Conservation (phyloP, 2,113 vertebrate species). For the Amia ocellicauda region DNA sequence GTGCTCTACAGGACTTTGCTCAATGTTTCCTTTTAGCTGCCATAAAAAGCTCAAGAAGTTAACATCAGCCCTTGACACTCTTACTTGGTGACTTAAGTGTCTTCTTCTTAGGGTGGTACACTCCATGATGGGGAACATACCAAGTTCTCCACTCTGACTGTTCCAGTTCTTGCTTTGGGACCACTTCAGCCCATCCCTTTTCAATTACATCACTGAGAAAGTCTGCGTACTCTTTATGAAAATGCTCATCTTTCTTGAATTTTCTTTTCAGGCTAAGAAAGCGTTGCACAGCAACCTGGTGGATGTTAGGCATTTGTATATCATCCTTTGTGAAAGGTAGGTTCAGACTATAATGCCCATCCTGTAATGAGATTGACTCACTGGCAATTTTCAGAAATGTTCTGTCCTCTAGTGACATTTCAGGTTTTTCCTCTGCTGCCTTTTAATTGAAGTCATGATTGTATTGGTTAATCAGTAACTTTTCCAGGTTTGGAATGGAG, state of each 20-base stretch:
- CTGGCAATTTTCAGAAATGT: too few relatives aligned
- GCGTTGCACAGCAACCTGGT: slow-evolving; percentile 10
- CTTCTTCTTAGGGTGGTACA: slow-evolving; percentile 14
- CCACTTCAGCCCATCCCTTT: slow-evolving; percentile 13
- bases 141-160: neutral
- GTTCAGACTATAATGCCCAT: slow-evolving; percentile 22
- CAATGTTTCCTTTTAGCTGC: slow-evolving; percentile 17
- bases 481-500: slow-evolving; percentile 16
- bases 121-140: slow-evolving; percentile 17
- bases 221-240: slow-evolving; percentile 15
- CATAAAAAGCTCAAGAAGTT: slow-evolving; percentile 26
- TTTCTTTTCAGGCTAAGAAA: slow-evolving; percentile 11
- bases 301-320: slow-evolving; percentile 13
- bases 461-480: too few relatives aligned
- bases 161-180: neutral
- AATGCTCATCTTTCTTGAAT: too few relatives aligned
- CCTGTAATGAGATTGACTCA: neutral
- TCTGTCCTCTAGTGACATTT: slow-evolving; percentile 18
- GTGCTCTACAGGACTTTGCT: neutral
- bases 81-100: slow-evolving; percentile 13
- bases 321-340: slow-evolving; percentile 16
- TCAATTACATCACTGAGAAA: slow-evolving; percentile 6
- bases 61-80: neutral
- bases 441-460: neutral
- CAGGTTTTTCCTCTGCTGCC: too few relatives aligned